Evolutionary conservation across 2,113 vertebrate genomes (phyloP).

Genomic region (Lamprotornis superbus): DNA sequence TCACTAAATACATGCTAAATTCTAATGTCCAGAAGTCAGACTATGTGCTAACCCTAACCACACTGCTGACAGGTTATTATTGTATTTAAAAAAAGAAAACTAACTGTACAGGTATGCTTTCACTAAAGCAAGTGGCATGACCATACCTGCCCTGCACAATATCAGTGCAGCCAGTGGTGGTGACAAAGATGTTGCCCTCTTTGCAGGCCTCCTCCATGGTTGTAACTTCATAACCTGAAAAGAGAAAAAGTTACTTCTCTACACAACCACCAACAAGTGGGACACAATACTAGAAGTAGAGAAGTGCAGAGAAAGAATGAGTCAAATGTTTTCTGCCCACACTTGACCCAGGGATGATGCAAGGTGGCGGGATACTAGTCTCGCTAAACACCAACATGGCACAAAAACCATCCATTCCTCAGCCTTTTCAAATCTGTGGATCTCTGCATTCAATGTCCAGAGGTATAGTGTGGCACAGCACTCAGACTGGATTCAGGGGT

Average conservation of each 20-base stretch:
- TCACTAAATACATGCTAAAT: not conserved
- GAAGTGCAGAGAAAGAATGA: not conserved
- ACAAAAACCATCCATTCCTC: not conserved
- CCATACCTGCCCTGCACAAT: slow-evolving; percentile 89
- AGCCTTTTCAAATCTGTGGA: not conserved
- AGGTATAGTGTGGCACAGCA: not conserved
- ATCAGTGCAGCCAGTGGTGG: slow-evolving; percentile 93
- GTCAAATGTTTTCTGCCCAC: not conserved
- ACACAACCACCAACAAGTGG: not conserved
- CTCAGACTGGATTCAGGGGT: not conserved
- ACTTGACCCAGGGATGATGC: not conserved
- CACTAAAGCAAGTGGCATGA: not conserved
- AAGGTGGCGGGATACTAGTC: not conserved
- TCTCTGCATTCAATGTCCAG: not conserved
- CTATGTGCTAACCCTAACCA: not conserved
- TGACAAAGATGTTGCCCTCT: slow-evolving; percentile 98
- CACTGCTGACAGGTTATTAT: not conserved
- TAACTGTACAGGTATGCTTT: not conserved
- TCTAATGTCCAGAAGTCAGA: not conserved
- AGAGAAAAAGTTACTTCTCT: not conserved
- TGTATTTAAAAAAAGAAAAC: not conserved
- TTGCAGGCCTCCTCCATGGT: slow-evolving; percentile 97
- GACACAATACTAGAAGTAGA: not conserved
- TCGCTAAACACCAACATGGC: not conserved
- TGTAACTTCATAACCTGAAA: slow-evolving; percentile 93